These are phyloP conservation scores for Drosophila lacteicornis DNA, from an alignment of 1,140 invertebrate genomes.

Conservation along the genomic window DNA sequence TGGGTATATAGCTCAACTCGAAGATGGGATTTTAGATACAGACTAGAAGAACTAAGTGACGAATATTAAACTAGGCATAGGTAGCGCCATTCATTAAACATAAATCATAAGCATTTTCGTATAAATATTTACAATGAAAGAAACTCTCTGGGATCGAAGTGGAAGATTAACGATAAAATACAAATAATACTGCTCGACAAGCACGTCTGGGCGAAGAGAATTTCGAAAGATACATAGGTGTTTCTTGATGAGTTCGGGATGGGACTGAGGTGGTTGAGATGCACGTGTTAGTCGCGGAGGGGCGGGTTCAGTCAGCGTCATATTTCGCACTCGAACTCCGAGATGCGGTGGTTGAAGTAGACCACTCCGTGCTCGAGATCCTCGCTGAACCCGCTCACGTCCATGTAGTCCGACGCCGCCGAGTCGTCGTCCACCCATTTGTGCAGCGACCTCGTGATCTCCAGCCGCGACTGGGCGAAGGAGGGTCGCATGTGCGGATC, in stretches of 20 bases:
- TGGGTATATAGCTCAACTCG: constrained; percentile 48
- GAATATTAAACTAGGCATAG: constrained; percentile 75
- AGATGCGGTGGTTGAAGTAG: constrained; percentile 85
- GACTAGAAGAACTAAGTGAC: constrained; percentile 83
- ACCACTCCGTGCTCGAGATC: constrained; percentile 86
- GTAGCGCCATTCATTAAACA: constrained; percentile 65
- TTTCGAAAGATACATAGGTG: constrained; percentile 37
- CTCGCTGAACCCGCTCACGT: constrained; percentile 91
- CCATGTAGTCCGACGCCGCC: constrained; percentile 90
- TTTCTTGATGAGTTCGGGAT: constrained; percentile 49
- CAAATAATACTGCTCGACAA: constrained; percentile 79
- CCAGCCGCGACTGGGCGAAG: constrained; percentile 89
- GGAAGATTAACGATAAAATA: constrained; percentile 49
- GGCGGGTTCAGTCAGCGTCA: constrained; percentile 83
- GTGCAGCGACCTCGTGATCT: constrained; percentile 86
- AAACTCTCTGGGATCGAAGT: constrained; percentile 45
- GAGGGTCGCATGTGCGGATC: constrained; percentile 90
- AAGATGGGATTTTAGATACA: constrained; percentile 72
- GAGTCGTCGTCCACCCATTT: constrained; percentile 88
- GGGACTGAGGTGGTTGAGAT: constrained; percentile 41
- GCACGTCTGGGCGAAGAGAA: constrained; percentile 54
- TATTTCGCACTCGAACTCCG: constrained; percentile 88
- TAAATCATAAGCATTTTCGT: constrained; percentile 55
- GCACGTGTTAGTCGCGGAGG: constrained; percentile 24
- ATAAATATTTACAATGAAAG: constrained; percentile 70